Base-by-base conservation (phyloP, 2,113 vertebrate genomes). In the Tretioscincus oriximinensis region DNA sequence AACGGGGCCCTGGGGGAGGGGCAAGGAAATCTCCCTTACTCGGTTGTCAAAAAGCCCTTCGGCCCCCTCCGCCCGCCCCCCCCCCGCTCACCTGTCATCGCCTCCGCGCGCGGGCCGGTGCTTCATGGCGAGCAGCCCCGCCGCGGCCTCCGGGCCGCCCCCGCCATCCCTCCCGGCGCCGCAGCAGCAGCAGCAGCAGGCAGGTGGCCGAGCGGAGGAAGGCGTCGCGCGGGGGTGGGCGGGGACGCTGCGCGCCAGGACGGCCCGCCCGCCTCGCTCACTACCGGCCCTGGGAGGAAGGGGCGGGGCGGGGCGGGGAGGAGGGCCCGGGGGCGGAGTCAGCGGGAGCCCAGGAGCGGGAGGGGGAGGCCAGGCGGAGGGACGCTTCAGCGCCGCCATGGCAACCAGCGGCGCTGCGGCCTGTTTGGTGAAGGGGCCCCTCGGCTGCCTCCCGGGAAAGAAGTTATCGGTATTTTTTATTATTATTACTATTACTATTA, bases 41-140 rank as follows among this genome's bases (percentile, higher is more conserved):
- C 47, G 9, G n/a, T 2, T 11, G 11, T 11, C 64, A 9, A 12
- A 12, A 10, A 24, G 2, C 73, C 16, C 9, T n/a, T 11, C n/a
- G 3, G n/a, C 14, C n/a, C n/a, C n/a, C 66, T 11, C 64, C 10
- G 22, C 2, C 7, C 24, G 1, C 11, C 11, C 63, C 35, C n/a
- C 16, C 22, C 45, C 2, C 10, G 1, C 16, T 3, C 47, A 20
- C 76, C 75, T 31, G 87, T 96, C 14, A 16, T 14, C 14, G 51
- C 51, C 14, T 4, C 51, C 14, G 10, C 96, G 94, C 91, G 71
- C 31, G 29, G 91, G 68, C 80, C 96, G 91, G 80, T 92, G 93
- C 94, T 95, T 96, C 95, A 96, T 94, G 85, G 80, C 92, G 94
- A 84, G 45, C 84, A 71, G 9, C n/a, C 64, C 54, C 49, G 66